Percentiles rank a stretch among this genome's conserved stretches.
phyloP scores from a whole-genome alignment of 2,113 vertebrate species.

The Epinephelus cyanopodus region DNA sequence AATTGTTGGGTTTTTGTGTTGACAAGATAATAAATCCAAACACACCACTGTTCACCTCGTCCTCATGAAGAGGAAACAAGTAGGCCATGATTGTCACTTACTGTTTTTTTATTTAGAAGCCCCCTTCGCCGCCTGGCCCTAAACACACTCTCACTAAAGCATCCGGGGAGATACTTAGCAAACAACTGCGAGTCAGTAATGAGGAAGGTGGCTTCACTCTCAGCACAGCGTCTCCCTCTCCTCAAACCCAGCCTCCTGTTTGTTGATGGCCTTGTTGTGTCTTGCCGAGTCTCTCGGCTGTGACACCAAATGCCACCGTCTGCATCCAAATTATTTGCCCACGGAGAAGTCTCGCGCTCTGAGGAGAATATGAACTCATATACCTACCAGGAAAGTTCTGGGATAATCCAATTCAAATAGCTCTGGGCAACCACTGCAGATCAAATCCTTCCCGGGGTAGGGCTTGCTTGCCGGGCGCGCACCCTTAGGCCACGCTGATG shows the following conservation, averaged over 20 bases:
- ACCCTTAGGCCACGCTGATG: constrained; percentile 44
- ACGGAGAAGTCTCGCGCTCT: constrained; percentile 13
- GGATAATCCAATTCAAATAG: constrained; percentile 65
- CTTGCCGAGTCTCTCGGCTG: constrained; percentile 36
- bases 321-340: constrained; percentile 56
- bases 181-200: constrained; percentile 56
- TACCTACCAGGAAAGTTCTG: constrained; percentile 45
- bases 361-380: constrained; percentile 8
- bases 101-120: constrained; percentile 54
- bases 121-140: constrained; percentile 22
- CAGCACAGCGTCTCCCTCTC: constrained; percentile 10
- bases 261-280: constrained; percentile 47
- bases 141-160: constrained; percentile 37
- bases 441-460: constrained; percentile 46
- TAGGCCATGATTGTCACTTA: constrained; percentile 51
- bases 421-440: constrained; percentile 40
- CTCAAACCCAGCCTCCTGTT: constrained; percentile 38
- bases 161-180: constrained; percentile 61
- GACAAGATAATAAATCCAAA: constrained; percentile 64
- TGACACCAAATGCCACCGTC: constrained; percentile 43
- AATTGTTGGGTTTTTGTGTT: constrained; percentile 36
- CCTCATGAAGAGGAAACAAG: constrained; percentile 43
- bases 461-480: constrained; percentile 14
- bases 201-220: constrained; percentile 46
- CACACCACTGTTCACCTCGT: constrained; percentile 10